Conservation (phyloP, 2,113 vertebrate genomes). For the Chloebia gouldiae region DNA sequence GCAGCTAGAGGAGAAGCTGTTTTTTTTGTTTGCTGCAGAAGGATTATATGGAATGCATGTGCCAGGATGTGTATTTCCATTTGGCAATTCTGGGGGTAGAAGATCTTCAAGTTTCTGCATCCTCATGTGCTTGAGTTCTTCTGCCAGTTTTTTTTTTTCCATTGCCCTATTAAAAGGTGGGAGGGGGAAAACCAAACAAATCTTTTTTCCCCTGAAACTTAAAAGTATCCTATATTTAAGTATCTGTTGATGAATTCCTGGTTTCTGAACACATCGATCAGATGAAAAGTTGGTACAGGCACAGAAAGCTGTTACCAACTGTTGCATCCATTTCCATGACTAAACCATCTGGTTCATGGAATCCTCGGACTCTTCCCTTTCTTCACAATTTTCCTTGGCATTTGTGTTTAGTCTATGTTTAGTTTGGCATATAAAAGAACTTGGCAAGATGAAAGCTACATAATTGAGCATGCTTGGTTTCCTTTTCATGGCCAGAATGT, state of each 20-base stretch:
- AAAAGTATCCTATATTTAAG: neutral
- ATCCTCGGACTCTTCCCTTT: neutral
- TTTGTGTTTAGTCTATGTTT: constrained; percentile 48
- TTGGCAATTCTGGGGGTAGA: neutral
- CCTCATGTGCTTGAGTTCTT: neutral
- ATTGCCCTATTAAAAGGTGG: neutral
- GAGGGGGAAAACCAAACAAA: neutral
- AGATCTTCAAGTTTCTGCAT: neutral
- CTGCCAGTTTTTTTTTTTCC: neutral
- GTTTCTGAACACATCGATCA: neutral
- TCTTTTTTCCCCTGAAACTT: neutral
- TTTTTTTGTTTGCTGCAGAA: neutral
- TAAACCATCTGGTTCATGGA: constrained; percentile 38
- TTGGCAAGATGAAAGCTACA: neutral
- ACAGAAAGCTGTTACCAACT: constrained; percentile 20
- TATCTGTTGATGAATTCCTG: neutral
- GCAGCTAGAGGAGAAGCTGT: neutral
- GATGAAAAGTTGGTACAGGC: neutral
- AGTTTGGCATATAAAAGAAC: neutral
- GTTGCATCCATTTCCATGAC: constrained; percentile 19
- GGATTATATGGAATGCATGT: neutral
- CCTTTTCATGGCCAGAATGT: neutral
- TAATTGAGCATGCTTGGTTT: neutral
- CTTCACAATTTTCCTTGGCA: constrained; percentile 25
- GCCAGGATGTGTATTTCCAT: neutral